Evolutionary conservation across 1,140 invertebrate genomes (phyloP), one percentile per base, ranked within the genome.

Genomic region (Drosophila azteca): DNA sequence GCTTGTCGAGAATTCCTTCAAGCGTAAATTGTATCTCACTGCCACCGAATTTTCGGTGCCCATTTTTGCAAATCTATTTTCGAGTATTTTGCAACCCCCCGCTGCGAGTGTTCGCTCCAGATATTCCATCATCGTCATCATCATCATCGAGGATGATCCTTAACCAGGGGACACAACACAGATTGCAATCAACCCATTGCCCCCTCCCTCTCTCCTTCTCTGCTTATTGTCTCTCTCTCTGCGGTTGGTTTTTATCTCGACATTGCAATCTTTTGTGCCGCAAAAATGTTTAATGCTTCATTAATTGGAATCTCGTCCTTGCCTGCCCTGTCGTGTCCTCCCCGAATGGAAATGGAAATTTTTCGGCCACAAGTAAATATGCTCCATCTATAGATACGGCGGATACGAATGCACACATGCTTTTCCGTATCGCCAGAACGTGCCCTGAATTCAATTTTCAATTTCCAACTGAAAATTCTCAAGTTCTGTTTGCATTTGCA

Each of bases 251-350:
- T 44, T 66, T 83, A 83, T 83, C 80, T 65, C 29, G 41, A 51
- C 58, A 59, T 49, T 41, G 65, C 59, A 51, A 68, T 79, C 77
- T 69, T 62, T 76, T 69, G 66, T 68, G 24, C 9, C 65, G 77
- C 57, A 52, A 46, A 74, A 68, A 68, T 75, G 57, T 67, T 70
- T 75, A 85, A 85, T 85, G 82, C 78, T 85, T 87, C 82, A 85
- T 85, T 85, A 68, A 72, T 79, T 79, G 69, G 15, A 64, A 78
- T 71, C 78, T 70, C 35, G 24, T 0, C 17, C 17, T 20, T 0
- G 17, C 17, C 17, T 9, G 31, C 31, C 8, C 77, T 45, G 15
- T 44, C 59, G 20, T 41, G 22, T 43, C 48, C 39, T 60, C 66
- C 45, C 45, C 61, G 63, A 43, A 7, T 15, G 35, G 6, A 35